Percentiles rank a stretch among this genome's conserved stretches.
Evolutionary conservation across 1,140 invertebrate species (phyloP).

Genomic region (Lordiphosa mommai): DNA sequence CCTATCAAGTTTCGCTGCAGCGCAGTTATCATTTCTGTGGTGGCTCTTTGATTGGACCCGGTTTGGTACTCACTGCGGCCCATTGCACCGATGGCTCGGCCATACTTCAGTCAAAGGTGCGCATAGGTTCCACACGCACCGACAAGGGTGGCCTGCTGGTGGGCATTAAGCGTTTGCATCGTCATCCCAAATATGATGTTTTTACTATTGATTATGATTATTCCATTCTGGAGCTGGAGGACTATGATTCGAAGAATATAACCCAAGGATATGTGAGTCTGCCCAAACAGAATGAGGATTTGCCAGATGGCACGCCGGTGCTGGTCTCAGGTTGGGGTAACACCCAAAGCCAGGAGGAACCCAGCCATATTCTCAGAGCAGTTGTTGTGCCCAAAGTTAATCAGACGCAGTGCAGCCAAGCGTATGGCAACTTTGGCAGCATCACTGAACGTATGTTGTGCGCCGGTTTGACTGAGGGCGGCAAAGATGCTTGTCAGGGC

Average conservation of each 20-base stretch:
- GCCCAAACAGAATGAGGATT: constrained; percentile 38
- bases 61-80: constrained; percentile 81
- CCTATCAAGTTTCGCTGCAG: constrained; percentile 80
- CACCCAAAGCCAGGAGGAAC: constrained; percentile 42
- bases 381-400: constrained; percentile 79
- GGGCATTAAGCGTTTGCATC: constrained; percentile 46
- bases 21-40: constrained; percentile 82
- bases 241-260: constrained; percentile 28
- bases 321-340: constrained; percentile 80
- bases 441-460: constrained; percentile 85
- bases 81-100: constrained; percentile 80
- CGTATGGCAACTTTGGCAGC: constrained; percentile 52
- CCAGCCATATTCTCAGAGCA: constrained; percentile 67
- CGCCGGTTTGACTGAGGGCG: constrained; percentile 84
- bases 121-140: constrained; percentile 56
- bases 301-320: constrained; percentile 58
- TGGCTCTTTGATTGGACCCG: constrained; percentile 83
- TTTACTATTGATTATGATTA: constrained; percentile 72
- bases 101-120: constrained; percentile 31
- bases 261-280: constrained; percentile 37
- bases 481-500: constrained; percentile 86
- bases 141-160: constrained; percentile 56
- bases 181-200: constrained; percentile 66
- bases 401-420: constrained; percentile 54
- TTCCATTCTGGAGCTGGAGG: constrained; percentile 55